phyloP scores from a whole-genome alignment of 2,888 invertebrate genomes.

The Galerucella nymphaeae region DNA sequence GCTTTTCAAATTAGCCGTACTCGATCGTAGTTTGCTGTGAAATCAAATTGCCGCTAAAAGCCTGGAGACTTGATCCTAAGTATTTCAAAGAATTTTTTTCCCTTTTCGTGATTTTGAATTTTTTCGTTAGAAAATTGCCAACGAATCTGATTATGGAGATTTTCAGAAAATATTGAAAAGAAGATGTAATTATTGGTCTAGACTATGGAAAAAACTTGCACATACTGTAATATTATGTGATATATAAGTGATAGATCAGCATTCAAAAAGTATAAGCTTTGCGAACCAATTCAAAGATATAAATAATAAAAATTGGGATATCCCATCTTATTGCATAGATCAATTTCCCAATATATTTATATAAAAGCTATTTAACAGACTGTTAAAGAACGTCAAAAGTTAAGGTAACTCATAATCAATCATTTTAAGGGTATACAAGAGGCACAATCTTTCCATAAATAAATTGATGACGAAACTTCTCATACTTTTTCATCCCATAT shows the following conservation, averaged over 20 bases:
- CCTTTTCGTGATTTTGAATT: background rate
- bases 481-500: background rate
- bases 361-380: background rate
- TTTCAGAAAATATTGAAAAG: constrained; percentile 1
- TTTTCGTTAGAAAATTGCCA: background rate
- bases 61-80: constrained; percentile 5
- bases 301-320: no score
- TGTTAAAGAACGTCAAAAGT: constrained; percentile 1
- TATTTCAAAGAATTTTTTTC: background rate
- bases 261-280: no score
- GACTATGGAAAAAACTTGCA: background rate
- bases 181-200: background rate
- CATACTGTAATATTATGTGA: no score
- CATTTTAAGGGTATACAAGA: background rate
- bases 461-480: background rate
- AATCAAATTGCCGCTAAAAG: constrained; percentile 12
- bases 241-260: no score
- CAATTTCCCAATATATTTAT: background rate
- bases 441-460: background rate
- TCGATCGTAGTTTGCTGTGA: constrained; percentile 5
- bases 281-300: no score
- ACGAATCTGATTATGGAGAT: constrained; percentile 6
- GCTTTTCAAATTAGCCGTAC: constrained; percentile 11
- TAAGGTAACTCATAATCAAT: background rate
- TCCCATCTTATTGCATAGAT: no score